Conservation (phyloP, 2,888 invertebrate species). For the Sminthurides aquaticus region DNA sequence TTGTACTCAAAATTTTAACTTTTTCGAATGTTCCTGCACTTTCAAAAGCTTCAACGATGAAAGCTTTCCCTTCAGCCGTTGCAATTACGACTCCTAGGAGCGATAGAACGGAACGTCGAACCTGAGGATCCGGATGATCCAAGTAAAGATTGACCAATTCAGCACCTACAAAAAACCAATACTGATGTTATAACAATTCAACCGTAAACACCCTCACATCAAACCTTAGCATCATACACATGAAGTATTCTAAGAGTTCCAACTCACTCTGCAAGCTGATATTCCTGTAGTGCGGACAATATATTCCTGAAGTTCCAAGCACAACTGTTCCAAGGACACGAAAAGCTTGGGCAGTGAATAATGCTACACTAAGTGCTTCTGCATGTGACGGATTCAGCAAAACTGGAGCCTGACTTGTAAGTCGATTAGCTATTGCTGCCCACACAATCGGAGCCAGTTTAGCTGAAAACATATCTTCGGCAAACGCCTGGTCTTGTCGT, state of each 20-base stretch:
- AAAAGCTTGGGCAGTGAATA: constrained; percentile 30
- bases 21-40: constrained; percentile 21
- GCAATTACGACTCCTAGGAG: constrained; percentile 30
- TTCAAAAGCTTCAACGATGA: constrained; percentile 33
- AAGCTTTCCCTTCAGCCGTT: constrained; percentile 32
- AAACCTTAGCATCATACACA: not conserved
- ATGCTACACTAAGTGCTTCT: constrained; percentile 3
- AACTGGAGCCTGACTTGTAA: constrained; percentile 5
- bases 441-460: constrained; percentile 35
- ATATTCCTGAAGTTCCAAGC: constrained; percentile 30
- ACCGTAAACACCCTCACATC: no score
- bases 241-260: not conserved
- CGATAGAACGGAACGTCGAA: constrained; percentile 30
- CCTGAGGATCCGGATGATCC: constrained; percentile 30
- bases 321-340: constrained; percentile 33
- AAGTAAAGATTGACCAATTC: constrained; percentile 29
- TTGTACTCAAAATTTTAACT: constrained; percentile 15
- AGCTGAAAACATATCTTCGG: constrained; percentile 34
- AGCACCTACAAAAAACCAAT: constrained; percentile 32
- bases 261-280: constrained; percentile 35
- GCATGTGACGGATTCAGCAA: constrained; percentile 19
- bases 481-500: constrained; percentile 16
- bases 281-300: constrained; percentile 34
- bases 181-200: not conserved
- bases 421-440: constrained; percentile 36